A percentile compares a stretch with the other conserved stretches of the same genome.
Evolutionary conservation across 2,113 vertebrate genomes (phyloP).

Genomic region (Sapajus apella): DNA sequence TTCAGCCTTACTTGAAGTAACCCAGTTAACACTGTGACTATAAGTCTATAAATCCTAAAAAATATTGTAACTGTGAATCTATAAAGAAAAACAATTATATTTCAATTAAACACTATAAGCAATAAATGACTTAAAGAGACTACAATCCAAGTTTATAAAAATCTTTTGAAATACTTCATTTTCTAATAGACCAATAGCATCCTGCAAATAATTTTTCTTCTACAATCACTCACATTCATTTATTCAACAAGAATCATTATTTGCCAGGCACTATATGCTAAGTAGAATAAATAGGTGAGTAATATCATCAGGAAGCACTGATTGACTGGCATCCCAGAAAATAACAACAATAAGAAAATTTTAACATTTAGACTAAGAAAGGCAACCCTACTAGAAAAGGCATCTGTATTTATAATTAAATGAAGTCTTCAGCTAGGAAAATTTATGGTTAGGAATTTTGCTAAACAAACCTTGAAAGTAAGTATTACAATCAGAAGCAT

Average conservation of each 20-base stretch:
- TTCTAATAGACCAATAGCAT: neutral
- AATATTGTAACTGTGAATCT: neutral
- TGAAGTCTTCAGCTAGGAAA: neutral
- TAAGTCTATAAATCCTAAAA: slow-evolving; percentile 14
- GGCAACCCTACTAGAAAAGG: slow-evolving; percentile 21
- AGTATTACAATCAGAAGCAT: slow-evolving; percentile 58
- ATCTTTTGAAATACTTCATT: neutral
- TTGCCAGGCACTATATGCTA: neutral
- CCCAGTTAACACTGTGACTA: neutral
- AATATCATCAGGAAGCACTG: neutral
- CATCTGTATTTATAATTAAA: neutral
- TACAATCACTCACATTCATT: neutral
- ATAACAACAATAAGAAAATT: neutral
- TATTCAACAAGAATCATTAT: neutral
- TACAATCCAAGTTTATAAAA: neutral
- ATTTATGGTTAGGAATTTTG: slow-evolving; percentile 53
- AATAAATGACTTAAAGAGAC: slow-evolving; percentile 9
- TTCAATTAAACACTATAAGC: neutral
- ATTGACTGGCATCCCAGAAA: neutral
- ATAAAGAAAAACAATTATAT: slow-evolving; percentile 23
- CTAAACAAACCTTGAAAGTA: slow-evolving; percentile 59
- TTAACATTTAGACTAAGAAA: neutral
- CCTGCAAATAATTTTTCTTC: neutral
- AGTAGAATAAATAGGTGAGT: neutral
- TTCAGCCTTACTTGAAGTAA: neutral